Base-by-base conservation (phyloP, 1,140 invertebrate genomes). In the Halyomorpha halys region DNA sequence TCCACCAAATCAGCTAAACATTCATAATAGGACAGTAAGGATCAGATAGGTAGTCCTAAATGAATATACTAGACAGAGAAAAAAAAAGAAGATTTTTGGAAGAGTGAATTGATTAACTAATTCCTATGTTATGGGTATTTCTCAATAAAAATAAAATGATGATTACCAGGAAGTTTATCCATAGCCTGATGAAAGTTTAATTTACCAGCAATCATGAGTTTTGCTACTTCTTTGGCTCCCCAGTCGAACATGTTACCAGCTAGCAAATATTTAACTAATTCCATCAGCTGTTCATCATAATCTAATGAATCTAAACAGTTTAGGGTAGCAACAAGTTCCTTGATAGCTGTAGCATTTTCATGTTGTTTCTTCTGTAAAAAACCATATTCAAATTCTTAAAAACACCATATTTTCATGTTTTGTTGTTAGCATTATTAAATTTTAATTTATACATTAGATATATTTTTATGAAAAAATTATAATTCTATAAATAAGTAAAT, bases 161-260 rank as follows among this genome's bases (percentile, higher is more conserved):
- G 11, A 23, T 23, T 74, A 85, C 83, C 76, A 73, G 83, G 81
- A 67, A 87, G 83, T 73, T 84, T 86, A 8, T 79, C 74, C 69
- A 86, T 78, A 2, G 93, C 93, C 71, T 93, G 84, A 71, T 84
- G 76, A 66, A 97, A 86, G 63, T 86, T 85, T 77, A 94, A 91
- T 23, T 78, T 75, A 63, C 78, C 78, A n/a, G 77, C 79, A 74
- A 93, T 86, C 77, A 97, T 81, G 53, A 96, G 82, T 68, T 82
- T 79, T 14, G 86, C 83, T 11, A 94, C 86, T 73, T 91, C 90
- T 72, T 87, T 85, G 1, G 93, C 91, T 45, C 93, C 94, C 91
- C 93, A 97, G 76, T 98, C 94, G 78, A 97, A 97, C 75, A 97
- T 91, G 78, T 98, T 98, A 23, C 90, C 90, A 71, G 82, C 81